A percentile compares a stretch with the other conserved stretches of the same genome.
Conservation (phyloP, 2,888 invertebrate species). For the Camponotus fellah region DNA sequence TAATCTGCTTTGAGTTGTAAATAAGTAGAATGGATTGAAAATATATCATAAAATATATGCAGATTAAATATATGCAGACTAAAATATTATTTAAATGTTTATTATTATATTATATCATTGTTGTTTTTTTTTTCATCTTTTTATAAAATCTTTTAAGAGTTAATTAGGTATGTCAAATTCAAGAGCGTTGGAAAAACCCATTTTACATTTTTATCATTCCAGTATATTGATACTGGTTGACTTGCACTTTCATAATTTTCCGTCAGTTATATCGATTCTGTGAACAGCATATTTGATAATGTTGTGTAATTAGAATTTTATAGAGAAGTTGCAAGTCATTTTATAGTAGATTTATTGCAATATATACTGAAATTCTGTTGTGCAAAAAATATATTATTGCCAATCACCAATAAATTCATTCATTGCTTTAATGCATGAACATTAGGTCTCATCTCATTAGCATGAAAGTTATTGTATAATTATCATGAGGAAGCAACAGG, state of each 20-base stretch:
- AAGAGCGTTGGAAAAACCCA: neutral
- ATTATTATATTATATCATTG: neutral
- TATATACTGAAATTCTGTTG: slow-evolving; percentile 90
- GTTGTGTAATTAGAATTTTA: slow-evolving; percentile 87
- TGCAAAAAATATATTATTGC: slow-evolving; percentile 90
- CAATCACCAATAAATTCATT: slow-evolving; percentile 86
- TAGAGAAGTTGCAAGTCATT: slow-evolving; percentile 89
- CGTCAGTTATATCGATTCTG: slow-evolving; percentile 4
- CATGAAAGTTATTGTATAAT: neutral
- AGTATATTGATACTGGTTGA: slow-evolving; percentile 86
- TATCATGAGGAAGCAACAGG: slow-evolving; percentile 2
- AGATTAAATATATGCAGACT: neutral
- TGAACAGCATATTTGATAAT: slow-evolving; percentile 81
- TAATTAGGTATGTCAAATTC: neutral
- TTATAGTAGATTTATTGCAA: slow-evolving; percentile 91
- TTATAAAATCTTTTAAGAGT: neutral
- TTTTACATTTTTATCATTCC: slow-evolving; percentile 80
- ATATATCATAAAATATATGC: neutral
- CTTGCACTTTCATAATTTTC: slow-evolving; percentile 47
- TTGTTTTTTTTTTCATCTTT: neutral
- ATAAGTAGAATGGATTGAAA: neutral
- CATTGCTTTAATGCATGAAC: neutral
- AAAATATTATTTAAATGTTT: too few relatives aligned
- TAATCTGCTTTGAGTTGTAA: neutral
- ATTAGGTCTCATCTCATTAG: neutral